These are phyloP conservation scores for Danio choprae DNA, from an alignment of 2,797 vertebrate species.

Conservation along the genomic window DNA sequence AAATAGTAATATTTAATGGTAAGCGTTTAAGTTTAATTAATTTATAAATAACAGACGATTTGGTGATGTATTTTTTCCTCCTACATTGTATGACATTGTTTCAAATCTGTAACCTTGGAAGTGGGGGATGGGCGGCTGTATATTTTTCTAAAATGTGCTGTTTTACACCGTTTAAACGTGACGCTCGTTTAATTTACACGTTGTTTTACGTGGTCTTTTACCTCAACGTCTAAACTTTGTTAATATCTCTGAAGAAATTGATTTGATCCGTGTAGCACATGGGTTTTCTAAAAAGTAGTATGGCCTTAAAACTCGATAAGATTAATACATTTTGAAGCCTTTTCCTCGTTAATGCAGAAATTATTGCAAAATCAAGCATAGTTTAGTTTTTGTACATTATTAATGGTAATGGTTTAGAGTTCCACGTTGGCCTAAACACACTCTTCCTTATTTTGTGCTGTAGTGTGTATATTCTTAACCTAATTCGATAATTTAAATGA, in stretches of 20 bases:
- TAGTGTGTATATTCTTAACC: neutral
- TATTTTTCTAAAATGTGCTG: neutral
- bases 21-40: neutral
- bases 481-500: neutral
- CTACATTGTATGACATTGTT: slow-evolving; percentile 71
- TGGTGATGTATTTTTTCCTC: neutral
- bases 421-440: slow-evolving; percentile 6
- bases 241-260: neutral
- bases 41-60: neutral
- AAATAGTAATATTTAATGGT: neutral
- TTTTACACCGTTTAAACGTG: neutral
- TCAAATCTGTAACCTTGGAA: slow-evolving; percentile 76
- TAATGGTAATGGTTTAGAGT: neutral
- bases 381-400: neutral
- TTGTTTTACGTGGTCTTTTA: neutral
- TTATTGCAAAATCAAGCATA: neutral
- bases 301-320: rapidly evolving
- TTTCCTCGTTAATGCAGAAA: neutral
- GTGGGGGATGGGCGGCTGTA: slow-evolving; percentile 78
- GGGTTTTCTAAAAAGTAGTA: neutral
- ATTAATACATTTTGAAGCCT: neutral
- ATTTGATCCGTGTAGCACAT: neutral
- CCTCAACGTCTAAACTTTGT: neutral
- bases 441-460: neutral
- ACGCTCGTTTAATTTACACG: neutral